Evolutionary conservation across 1,140 invertebrate species (phyloP), one percentile per base, ranked within the genome.

Genomic region (Apis laboriosa): DNA sequence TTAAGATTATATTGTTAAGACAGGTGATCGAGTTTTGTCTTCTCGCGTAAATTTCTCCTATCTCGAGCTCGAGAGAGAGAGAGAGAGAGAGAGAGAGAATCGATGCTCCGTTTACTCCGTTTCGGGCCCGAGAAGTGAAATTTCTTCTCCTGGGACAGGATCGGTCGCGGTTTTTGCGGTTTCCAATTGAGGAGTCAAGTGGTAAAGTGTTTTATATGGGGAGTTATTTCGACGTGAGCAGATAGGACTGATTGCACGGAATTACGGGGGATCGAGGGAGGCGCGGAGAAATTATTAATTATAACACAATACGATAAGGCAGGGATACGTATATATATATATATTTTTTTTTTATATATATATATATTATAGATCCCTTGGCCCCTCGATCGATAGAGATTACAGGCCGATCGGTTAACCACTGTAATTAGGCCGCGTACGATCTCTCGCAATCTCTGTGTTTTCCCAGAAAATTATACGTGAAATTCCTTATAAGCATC

Each of bases 241-340:
- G 60, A 66, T 55, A 67, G 21, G 28, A 49, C 70, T 24, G 71
- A 74, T 74, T 64, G 70, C 13, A 11, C 12, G 11, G 72, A 55
- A 58, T 81, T 55, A 58, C 24, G 12, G 34, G 17, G 2, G 3
- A 34, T 43, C 34, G 53, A 56, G 1, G 17, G 43, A 19, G 71
- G 43, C 12, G 53, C 51, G 49, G 72, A 75, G 79, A n/a, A 34
- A 81, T 75, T 64, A 75, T 81, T 81, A 81, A 81, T 81, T 76
- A 60, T 51, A 56, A 81, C 34, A 74, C 71, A 63, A 74, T 64
- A 24, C 24, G 28, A 43, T 15, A 49, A 24, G 79, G 15, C 34
- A 1, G 17, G 9, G 1, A 43, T 43, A 28, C 49, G 2, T 34
- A 34, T 34, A 43, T 43, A 43, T 43, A 43, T 43, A 43, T 43